Evolutionary conservation across 2,113 vertebrate species (phyloP).

Genomic region (Lagopus muta): DNA sequence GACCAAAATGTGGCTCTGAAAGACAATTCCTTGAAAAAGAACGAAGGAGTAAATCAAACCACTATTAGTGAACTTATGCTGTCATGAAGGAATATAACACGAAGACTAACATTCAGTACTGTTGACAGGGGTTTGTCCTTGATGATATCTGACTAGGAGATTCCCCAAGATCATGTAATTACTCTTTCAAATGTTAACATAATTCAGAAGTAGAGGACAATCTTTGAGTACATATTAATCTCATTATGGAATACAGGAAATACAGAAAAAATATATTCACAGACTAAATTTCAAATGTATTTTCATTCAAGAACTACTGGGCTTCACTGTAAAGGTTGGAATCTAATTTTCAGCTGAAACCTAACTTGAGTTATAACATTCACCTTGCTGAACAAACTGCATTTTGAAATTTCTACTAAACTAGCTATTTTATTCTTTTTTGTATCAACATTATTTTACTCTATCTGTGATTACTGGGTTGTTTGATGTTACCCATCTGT

Average conservation of each 20-base stretch:
- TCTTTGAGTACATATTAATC: background rate
- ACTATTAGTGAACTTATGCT: background rate
- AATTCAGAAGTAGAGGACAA: background rate
- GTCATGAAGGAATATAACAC: background rate
- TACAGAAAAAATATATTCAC: background rate
- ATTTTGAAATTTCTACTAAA: background rate
- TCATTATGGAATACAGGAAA: background rate
- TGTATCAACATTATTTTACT: accelerated
- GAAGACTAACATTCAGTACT: background rate
- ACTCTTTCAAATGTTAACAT: background rate
- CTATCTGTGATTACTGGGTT: background rate
- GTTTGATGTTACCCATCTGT: background rate
- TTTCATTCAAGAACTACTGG: background rate
- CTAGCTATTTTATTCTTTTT: background rate
- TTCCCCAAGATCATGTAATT: background rate
- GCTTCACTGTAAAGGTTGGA: background rate
- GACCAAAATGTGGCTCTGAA: background rate
- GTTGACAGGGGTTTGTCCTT: background rate
- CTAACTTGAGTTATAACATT: background rate
- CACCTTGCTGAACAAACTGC: background rate
- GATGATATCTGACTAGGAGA: background rate
- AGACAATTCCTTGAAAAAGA: background rate
- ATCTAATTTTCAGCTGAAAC: background rate
- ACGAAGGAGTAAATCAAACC: background rate
- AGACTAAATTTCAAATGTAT: background rate